Percentiles rank a stretch among this genome's conserved stretches.
These are phyloP conservation scores for Vultur gryphus DNA, from an alignment of 2,797 vertebrate genomes.

Conservation along the genomic window DNA sequence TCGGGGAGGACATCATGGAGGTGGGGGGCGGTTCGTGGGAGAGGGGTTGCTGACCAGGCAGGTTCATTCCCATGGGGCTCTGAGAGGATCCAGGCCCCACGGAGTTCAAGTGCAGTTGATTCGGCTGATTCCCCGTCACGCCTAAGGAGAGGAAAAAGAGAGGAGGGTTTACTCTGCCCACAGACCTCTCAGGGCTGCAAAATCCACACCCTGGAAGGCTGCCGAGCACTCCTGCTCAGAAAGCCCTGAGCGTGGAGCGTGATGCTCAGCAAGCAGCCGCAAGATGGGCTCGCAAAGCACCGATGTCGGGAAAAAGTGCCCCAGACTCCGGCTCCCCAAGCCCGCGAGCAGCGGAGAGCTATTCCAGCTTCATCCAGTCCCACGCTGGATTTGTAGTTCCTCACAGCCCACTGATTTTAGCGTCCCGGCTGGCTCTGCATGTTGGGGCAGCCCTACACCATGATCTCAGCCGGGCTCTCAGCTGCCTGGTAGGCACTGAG, in stretches of 20 bases:
- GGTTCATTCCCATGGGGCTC: conserved; percentile 89
- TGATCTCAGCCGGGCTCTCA: background rate
- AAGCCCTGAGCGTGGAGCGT: rapidly evolving
- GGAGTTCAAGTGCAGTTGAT: conserved; percentile 79
- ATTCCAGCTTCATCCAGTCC: background rate
- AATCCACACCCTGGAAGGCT: background rate
- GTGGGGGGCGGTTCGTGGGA: conserved; percentile 83
- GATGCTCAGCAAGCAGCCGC: background rate
- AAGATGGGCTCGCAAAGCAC: background rate
- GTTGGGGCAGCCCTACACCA: background rate
- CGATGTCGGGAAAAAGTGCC: background rate
- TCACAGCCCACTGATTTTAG: background rate
- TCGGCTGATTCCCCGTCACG: conserved; percentile 80
- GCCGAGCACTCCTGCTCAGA: background rate
- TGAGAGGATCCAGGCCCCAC: conserved; percentile 77
- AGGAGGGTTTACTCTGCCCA: background rate
- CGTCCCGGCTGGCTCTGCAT: background rate
- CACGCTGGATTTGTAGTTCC: background rate
- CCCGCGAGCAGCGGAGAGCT: background rate
- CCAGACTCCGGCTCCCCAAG: background rate
- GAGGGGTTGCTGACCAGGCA: conserved; percentile 88
- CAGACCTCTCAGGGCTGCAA: background rate
- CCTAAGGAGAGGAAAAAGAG: conserved; percentile 66
- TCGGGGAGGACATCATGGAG: conserved; percentile 87
- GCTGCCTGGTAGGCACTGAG: background rate